A percentile compares a stretch with the other conserved stretches of the same genome.
Evolutionary conservation across 2,888 invertebrate species (phyloP).

Genomic region (Acanthosepion pharaonis): DNA sequence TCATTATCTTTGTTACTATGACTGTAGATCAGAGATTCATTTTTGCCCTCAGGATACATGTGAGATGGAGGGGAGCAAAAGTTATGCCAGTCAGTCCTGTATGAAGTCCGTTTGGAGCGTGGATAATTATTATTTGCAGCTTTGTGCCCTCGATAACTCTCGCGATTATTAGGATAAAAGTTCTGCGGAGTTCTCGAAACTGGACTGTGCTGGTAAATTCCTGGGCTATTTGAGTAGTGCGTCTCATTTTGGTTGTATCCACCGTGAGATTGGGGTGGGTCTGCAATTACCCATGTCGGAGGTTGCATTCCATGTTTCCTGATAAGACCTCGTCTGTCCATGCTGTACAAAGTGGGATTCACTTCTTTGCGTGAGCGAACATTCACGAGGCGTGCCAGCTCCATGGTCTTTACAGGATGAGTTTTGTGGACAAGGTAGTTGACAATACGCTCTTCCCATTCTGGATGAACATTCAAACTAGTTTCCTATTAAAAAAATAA

Average conservation of each 20-base stretch:
- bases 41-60: slow-evolving; percentile 35
- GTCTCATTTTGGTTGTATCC: slow-evolving; percentile 38
- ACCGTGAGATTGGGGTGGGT: slow-evolving; percentile 38
- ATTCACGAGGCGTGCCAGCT: slow-evolving; percentile 64
- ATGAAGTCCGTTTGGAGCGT: slow-evolving; percentile 44
- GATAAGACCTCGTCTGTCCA: slow-evolving; percentile 55
- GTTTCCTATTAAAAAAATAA: background rate
- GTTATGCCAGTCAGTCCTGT: slow-evolving; percentile 41
- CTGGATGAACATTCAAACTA: slow-evolving; percentile 45
- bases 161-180: slow-evolving; percentile 42
- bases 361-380: slow-evolving; percentile 58
- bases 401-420: slow-evolving; percentile 54
- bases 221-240: slow-evolving; percentile 43
- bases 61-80: slow-evolving; percentile 46
- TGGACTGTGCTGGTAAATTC: slow-evolving; percentile 39
- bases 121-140: slow-evolving; percentile 44
- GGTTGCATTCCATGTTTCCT: slow-evolving; percentile 52
- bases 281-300: slow-evolving; percentile 54
- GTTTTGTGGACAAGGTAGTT: slow-evolving; percentile 44
- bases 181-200: slow-evolving; percentile 44
- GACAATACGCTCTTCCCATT: slow-evolving; percentile 44
- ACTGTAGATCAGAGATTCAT: slow-evolving; percentile 38
- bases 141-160: slow-evolving; percentile 41
- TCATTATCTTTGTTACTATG: slow-evolving; percentile 41
- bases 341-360: slow-evolving; percentile 65